Conservation (phyloP, 2,797 vertebrate species). For the Danio jaintianensis region DNA sequence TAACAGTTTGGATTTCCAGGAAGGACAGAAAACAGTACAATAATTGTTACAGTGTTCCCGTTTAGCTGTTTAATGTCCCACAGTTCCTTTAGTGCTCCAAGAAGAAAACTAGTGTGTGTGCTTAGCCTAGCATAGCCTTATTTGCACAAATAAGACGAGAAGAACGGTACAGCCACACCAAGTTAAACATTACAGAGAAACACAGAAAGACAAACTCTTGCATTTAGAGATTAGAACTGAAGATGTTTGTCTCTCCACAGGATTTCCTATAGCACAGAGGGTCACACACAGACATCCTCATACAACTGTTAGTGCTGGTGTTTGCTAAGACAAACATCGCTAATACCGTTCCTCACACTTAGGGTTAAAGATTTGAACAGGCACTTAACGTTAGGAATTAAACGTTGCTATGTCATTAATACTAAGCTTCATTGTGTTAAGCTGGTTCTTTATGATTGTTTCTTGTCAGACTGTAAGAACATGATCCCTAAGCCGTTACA, state of each 20-base stretch:
- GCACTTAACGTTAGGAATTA: not conserved
- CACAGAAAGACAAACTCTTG: not conserved
- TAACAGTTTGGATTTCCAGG: not conserved
- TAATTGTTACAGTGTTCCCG: not conserved
- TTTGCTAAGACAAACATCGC: not conserved
- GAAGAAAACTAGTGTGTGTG: conserved; percentile 8
- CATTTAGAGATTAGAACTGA: conserved; percentile 5
- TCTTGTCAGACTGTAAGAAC: not conserved
- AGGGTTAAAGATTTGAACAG: not conserved
- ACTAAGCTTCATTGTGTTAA: too few species aligned
- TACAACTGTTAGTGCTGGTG: not conserved
- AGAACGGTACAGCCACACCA: conserved; percentile 57
- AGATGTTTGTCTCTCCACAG: conserved; percentile 9
- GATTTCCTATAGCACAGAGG: conserved; percentile 32
- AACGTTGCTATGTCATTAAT: too few species aligned
- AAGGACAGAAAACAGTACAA: not conserved
- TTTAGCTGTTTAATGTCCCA: conserved; percentile 48
- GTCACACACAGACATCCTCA: not conserved
- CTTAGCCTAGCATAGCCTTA: conserved; percentile 19
- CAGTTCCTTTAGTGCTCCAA: conserved; percentile 23
- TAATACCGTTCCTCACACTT: not conserved
- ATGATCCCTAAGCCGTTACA: not conserved
- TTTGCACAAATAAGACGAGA: conserved; percentile 21
- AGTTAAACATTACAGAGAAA: conserved; percentile 71
- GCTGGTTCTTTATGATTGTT: not conserved